phyloP scores from a whole-genome alignment of 2,888 invertebrate genomes.

The Euzetes globulus region DNA sequence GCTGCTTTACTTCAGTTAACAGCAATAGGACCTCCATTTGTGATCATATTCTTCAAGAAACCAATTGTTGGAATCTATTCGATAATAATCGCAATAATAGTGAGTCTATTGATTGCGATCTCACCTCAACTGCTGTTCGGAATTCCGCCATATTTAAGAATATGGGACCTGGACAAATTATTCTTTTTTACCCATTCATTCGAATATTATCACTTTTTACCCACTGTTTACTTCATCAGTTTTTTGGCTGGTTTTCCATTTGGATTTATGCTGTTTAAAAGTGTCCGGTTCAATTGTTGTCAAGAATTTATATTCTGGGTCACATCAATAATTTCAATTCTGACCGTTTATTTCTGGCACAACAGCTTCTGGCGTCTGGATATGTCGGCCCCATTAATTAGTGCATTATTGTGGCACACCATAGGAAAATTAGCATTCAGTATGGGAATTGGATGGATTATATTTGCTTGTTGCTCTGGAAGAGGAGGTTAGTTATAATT shows the following conservation, averaged over 20 bases:
- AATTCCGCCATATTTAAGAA: neutral
- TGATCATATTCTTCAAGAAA: neutral
- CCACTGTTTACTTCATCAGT: neutral
- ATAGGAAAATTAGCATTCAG: neutral
- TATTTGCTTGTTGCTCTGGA: neutral
- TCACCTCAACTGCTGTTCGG: neutral
- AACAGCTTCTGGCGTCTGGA: neutral
- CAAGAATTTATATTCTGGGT: neutral
- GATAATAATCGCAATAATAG: neutral
- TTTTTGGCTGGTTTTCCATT: neutral
- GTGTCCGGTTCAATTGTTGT: neutral
- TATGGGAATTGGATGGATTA: neutral
- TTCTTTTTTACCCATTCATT: neutral
- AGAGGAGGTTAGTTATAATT: conserved; percentile 4
- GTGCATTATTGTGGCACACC: neutral
- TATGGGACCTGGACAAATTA: neutral
- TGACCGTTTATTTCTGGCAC: neutral
- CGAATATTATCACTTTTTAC: neutral
- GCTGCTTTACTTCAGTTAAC: neutral
- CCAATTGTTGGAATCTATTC: neutral
- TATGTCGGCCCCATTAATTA: neutral
- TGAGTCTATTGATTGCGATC: neutral
- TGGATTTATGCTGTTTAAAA: neutral
- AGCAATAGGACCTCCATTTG: neutral
- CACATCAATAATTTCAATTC: neutral